phyloP scores from a whole-genome alignment of 2,888 invertebrate species.

The Anarsia innoxiella region DNA sequence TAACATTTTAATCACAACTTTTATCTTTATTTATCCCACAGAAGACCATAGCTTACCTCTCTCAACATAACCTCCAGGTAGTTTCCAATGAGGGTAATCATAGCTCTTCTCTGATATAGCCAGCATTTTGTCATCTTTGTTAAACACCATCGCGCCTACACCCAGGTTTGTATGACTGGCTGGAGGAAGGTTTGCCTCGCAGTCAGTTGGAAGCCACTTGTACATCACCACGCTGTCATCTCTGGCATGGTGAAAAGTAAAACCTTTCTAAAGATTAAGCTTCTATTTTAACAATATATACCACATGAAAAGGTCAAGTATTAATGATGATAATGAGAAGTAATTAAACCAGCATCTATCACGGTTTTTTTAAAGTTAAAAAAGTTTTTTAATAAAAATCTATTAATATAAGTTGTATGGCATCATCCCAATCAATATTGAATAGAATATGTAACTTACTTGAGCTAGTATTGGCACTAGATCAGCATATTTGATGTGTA shows the following conservation, averaged over 20 bases:
- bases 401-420: neutral
- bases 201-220: constrained; percentile 82
- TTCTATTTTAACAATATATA: constrained; percentile 23
- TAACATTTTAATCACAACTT: too few species aligned
- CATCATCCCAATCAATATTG: too few species aligned
- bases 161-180: constrained; percentile 86
- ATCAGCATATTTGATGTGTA: constrained; percentile 78
- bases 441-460: constrained; percentile 66
- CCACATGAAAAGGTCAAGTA: neutral
- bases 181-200: constrained; percentile 80
- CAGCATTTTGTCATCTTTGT: constrained; percentile 82
- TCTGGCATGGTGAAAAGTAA: constrained; percentile 92
- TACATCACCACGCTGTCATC: constrained; percentile 86
- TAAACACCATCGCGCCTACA: constrained; percentile 90
- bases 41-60: too few species aligned
- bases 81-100: constrained; percentile 84
- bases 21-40: too few species aligned
- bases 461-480: constrained; percentile 84
- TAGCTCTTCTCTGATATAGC: constrained; percentile 86
- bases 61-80: constrained; percentile 94
- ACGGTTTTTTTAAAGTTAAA: too few species aligned
- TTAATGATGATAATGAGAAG: too few species aligned
- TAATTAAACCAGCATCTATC: too few species aligned
- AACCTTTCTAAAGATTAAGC: constrained; percentile 79
- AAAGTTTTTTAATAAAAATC: neutral